These are phyloP conservation scores for Caenorhabditis afra DNA, from an alignment of 2,888 invertebrate genomes.

Conservation along the genomic window DNA sequence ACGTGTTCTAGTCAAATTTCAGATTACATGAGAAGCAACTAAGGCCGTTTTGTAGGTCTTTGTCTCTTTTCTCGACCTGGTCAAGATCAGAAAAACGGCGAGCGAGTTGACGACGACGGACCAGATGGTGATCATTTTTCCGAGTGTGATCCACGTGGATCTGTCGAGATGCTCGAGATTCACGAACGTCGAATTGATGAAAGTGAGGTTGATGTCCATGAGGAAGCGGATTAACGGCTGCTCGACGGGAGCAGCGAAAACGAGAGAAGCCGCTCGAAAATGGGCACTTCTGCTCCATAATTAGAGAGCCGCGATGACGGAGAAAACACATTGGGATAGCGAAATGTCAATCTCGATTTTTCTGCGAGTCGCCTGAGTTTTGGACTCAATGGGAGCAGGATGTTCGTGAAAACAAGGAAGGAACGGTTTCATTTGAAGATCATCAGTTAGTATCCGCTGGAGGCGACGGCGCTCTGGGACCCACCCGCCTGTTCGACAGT, in stretches of 20 bases:
- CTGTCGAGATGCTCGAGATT: conserved; percentile 27
- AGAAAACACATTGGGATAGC: not conserved
- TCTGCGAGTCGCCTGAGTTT: no score
- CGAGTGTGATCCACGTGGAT: conserved; percentile 5
- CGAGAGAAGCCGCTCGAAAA: not conserved
- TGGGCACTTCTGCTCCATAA: not conserved
- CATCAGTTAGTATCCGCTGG: conserved; percentile 45
- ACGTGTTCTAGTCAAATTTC: no score
- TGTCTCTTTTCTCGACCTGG: conserved; percentile 31
- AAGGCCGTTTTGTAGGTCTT: conserved; percentile 24
- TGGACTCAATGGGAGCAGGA: no score
- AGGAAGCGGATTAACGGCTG: not conserved
- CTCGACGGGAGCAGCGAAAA: not conserved
- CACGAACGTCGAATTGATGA: conserved; percentile 28
- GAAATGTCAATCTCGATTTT: not conserved
- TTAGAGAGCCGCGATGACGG: not conserved
- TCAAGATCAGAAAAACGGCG: conserved; percentile 12
- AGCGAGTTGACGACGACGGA: conserved; percentile 19
- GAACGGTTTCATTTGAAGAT: not conserved
- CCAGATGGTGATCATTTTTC: conserved; percentile 11
- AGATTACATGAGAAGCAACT: conserved; percentile 15
- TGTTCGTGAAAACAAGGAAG: no score
- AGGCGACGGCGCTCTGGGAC: conserved; percentile 35
- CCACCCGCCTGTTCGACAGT: conserved; percentile 46
- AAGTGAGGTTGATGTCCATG: conserved; percentile 28